phyloP scores from a whole-genome alignment of 2,113 vertebrate genomes.

The Propithecus coquereli region DNA sequence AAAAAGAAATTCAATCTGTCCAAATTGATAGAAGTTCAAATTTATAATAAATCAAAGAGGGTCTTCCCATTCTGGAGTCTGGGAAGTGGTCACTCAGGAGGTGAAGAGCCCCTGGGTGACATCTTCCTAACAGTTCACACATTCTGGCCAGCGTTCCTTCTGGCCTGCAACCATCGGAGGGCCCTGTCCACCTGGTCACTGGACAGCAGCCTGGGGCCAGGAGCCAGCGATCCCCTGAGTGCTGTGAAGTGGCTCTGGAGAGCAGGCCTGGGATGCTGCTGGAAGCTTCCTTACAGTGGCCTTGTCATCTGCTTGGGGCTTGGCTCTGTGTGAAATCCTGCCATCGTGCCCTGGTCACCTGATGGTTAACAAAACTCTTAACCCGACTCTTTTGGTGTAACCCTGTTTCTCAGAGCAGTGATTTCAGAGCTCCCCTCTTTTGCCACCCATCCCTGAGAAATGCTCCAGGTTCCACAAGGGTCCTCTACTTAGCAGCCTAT shows the following conservation, averaged over 20 bases:
- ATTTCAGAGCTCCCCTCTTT: not conserved
- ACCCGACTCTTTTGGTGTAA: not conserved
- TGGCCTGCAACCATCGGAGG: not conserved
- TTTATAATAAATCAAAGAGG: conserved; percentile 20
- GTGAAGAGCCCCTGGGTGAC: not conserved
- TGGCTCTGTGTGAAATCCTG: not conserved
- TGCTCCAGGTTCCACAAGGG: not conserved
- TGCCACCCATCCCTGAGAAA: conserved; percentile 50
- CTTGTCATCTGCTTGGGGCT: not conserved
- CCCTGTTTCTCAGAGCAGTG: not conserved
- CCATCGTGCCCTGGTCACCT: not conserved
- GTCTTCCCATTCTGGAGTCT: not conserved
- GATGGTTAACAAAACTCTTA: not conserved
- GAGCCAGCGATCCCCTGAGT: not conserved
- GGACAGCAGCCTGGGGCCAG: not conserved
- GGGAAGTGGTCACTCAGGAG: not conserved
- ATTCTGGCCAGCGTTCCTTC: not conserved
- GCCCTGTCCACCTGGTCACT: not conserved
- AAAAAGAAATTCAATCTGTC: not conserved
- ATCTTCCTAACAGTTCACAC: not conserved
- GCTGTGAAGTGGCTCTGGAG: not conserved
- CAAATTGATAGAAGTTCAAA: not conserved
- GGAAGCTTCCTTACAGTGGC: not conserved
- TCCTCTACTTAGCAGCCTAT: not conserved
- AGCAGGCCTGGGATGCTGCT: not conserved